Percentiles rank a stretch among this genome's conserved stretches.
These are phyloP conservation scores for Capreolus pygargus DNA, from an alignment of 2,113 vertebrate species.

Conservation along the genomic window DNA sequence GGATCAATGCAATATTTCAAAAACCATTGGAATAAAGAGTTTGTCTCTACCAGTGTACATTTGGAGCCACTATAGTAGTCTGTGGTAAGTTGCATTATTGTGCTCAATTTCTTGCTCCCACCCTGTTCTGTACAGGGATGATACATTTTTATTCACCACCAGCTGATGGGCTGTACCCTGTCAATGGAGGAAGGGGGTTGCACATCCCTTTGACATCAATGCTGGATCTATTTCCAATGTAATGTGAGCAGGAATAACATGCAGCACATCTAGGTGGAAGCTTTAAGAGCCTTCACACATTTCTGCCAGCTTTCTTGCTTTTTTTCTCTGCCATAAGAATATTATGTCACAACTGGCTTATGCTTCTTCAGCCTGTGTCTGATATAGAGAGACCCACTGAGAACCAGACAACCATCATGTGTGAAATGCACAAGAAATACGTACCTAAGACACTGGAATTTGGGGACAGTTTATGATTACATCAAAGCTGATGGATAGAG, in stretches of 20 bases:
- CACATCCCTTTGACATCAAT: neutral
- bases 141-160: neutral
- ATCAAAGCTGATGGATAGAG: neutral
- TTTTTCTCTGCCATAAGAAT: neutral
- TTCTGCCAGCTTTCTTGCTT: neutral
- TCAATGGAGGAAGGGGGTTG: neutral
- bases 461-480: neutral
- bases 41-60: neutral
- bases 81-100: neutral
- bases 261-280: neutral
- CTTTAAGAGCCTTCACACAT: neutral
- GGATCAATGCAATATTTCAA: neutral
- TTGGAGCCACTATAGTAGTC: neutral
- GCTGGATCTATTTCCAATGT: neutral
- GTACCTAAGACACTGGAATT: neutral
- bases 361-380: neutral
- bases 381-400: neutral
- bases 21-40: neutral
- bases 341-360: neutral
- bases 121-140: neutral
- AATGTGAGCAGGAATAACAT: neutral
- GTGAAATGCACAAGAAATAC: neutral
- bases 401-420: neutral
- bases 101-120: neutral
- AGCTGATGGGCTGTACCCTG: neutral